Evolutionary conservation across 2,888 invertebrate species (phyloP).

Genomic region (Agonopterix heracliana): DNA sequence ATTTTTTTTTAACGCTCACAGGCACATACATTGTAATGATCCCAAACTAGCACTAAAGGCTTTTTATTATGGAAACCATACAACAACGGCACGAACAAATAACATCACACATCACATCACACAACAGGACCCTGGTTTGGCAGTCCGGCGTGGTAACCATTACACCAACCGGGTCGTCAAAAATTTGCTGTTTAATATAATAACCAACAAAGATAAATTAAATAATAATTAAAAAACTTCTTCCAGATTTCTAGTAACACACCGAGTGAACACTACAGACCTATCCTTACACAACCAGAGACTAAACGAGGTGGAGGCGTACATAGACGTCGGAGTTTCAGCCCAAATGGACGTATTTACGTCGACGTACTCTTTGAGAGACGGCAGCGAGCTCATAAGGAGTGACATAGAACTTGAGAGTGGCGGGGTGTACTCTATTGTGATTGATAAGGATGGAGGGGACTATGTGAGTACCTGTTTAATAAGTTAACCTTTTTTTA

Average conservation of each 20-base stretch:
- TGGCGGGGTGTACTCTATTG: constrained; percentile 46
- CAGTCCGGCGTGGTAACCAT: no score
- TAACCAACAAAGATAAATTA: no score
- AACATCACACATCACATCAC: no score
- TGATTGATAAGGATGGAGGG: constrained; percentile 27
- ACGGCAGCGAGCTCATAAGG: constrained; percentile 20
- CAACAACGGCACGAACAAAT: no score
- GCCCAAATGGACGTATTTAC: constrained; percentile 42
- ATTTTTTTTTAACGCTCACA: no score
- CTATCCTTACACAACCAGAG: constrained; percentile 36
- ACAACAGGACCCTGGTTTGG: no score
- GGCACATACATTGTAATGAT: no score
- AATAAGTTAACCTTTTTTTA: not conserved
- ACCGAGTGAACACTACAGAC: constrained; percentile 20
- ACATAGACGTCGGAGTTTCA: constrained; percentile 26
- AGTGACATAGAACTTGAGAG: constrained; percentile 31
- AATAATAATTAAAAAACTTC: no score
- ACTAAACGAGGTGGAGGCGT: constrained; percentile 33
- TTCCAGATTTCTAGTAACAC: constrained; percentile 33
- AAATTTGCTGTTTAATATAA: no score
- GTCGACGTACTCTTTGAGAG: constrained; percentile 35
- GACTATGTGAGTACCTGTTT: constrained; percentile 28
- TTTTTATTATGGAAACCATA: no score
- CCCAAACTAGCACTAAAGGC: no score
- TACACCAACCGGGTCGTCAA: no score